phyloP scores from a whole-genome alignment of 2,797 vertebrate species.

The Phyllotis vaccarum region DNA sequence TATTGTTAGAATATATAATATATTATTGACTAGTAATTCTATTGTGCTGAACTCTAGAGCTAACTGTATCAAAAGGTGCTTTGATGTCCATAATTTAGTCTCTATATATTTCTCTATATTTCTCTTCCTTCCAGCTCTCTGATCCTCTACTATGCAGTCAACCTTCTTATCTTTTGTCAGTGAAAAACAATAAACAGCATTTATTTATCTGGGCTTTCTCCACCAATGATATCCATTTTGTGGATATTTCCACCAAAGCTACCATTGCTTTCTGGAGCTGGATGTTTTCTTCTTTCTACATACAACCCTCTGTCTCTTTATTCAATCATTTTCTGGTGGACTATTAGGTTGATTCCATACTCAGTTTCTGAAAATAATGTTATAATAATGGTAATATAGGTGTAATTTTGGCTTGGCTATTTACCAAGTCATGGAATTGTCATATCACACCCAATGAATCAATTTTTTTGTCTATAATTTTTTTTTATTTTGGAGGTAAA shows the following conservation, averaged over 20 bases:
- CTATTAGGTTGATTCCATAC: neutral
- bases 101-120: no score
- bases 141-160: neutral
- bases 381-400: neutral
- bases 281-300: neutral
- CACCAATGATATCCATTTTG: no score
- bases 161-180: neutral
- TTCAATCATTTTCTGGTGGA: no score
- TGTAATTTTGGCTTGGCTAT: neutral
- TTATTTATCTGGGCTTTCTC: neutral
- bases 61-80: neutral
- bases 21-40: neutral
- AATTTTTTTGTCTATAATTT: slow-evolving; percentile 58
- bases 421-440: neutral
- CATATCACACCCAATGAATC: neutral
- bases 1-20: neutral
- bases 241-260: no score
- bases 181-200: neutral
- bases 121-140: neutral
- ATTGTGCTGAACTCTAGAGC: no score
- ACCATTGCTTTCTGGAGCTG: neutral
- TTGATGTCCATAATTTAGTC: neutral
- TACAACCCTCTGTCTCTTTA: neutral
- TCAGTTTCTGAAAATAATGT: no score
- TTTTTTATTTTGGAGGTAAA: slow-evolving; percentile 78